Base-by-base conservation (phyloP, 2,113 vertebrate genomes). In the Malurus melanocephalus region DNA sequence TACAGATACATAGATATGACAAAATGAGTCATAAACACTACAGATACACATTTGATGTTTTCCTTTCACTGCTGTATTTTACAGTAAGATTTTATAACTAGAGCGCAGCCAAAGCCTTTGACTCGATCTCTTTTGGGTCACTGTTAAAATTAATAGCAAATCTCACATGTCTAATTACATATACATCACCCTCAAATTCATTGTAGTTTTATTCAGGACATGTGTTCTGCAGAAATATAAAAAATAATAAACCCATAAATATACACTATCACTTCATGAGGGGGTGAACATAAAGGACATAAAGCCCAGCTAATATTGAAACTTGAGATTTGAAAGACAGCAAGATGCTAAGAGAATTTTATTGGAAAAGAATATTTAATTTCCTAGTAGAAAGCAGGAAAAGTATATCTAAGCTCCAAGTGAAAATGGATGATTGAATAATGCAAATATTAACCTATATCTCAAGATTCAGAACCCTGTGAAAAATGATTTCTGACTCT, bases 271-370 rank as follows among this genome's bases (percentile, higher is more conserved):
- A 24, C 6, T 69, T 79, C 18, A 18, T 5, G 20, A 55, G 4
- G 1, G 1, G 1, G 1, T 19, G 16, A 28, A 46, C 18, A 28
- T 33, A 48, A 43, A 69, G 11, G 21, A 69, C 11, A n/a, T 43
- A 30, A 81, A n/a, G 11, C 19, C 21, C 6, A 17, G 19, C 69
- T 12, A 57, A 78, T 45, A 59, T 5, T 51, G 22, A 79, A 75
- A n/a, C 4, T 74, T 8, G n/a, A 46, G 8, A 62, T 76, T 13
- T 81, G 33, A 38, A 89, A 62, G 14, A 28, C 2, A 67, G 19
- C 4, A 75, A 20, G 23, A 64, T 43, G 9, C 4, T 72, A 72
- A 46, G 7, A 81, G 13, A 21, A 22, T 78, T 64, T 85, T 57
- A 62, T 16, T 26, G 23, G 10, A 33, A 51, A 85, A 66, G 4